These are phyloP conservation scores for Aphelinus atriplicis DNA, from an alignment of 1,140 invertebrate species.

Conservation along the genomic window DNA sequence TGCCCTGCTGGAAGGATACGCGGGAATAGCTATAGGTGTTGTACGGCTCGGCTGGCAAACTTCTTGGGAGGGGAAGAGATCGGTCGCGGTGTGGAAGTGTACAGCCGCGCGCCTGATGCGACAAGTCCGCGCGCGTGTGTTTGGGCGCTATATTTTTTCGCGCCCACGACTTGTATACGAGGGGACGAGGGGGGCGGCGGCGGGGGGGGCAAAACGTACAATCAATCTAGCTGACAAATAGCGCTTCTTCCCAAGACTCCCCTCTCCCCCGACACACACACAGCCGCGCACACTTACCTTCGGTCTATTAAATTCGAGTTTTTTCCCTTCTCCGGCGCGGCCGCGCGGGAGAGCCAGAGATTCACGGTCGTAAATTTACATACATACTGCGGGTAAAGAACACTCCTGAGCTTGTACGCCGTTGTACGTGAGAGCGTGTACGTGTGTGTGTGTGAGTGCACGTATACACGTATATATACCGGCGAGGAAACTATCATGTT, in stretches of 20 bases:
- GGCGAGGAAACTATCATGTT: neutral
- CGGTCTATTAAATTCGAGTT: slow-evolving; percentile 25
- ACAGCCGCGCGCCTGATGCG: no score
- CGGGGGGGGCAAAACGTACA: neutral
- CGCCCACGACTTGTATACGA: slow-evolving; percentile 13
- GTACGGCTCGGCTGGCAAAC: neutral
- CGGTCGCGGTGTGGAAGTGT: neutral
- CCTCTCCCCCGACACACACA: neutral
- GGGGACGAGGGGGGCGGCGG: neutral
- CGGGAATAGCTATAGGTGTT: no score
- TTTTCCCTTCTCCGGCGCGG: slow-evolving; percentile 19
- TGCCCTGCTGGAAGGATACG: no score
- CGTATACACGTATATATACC: neutral
- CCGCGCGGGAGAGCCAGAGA: neutral
- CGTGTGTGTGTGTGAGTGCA: neutral
- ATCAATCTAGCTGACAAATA: slow-evolving; percentile 32
- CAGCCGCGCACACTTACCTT: neutral
- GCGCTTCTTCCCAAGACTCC: neutral
- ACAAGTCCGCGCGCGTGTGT: neutral
- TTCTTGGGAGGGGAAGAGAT: slow-evolving; percentile 18
- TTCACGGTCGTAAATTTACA: neutral
- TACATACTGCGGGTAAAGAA: no score
- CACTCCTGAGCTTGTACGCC: neutral
- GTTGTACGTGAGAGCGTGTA: neutral
- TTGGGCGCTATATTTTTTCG: slow-evolving; percentile 12